Evolutionary conservation across 30 jellyfish, hydroid and myxozoan species (phyloP), one percentile per base, ranked within the genome.

Genomic region (Rhopilema esculentum): DNA sequence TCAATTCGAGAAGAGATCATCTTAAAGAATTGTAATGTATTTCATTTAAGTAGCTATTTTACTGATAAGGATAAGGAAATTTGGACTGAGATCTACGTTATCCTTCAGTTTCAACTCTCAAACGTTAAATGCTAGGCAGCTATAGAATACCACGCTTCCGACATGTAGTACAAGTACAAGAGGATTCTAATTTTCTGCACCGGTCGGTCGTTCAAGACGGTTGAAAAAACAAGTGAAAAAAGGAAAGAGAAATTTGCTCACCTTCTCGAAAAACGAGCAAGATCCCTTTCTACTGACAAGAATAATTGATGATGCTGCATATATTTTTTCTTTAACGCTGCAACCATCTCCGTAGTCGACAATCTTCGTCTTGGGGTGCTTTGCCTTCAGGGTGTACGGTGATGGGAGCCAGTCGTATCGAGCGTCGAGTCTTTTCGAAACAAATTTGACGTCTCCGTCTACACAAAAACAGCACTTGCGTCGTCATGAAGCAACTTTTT

Each of bases 321-420:
- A 65, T 1, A 77, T 65, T 1, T 77, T 86, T 26, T 65, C 68
- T 23, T 72, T 40, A 19, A 28, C 49, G 16, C 66, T 27, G 81
- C 98, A 94, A 0, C 97, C 98, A 74, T 89, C 94, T 16, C 98
- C 98, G 68, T 80, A 89, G 32, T 79, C 92, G 0, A 80, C 93
- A 15, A 94, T 29, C 31, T 62, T 75, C 23, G 95, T 57, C 33
- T 92, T 84, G 21, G 98, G 98, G 27, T 93, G 92, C 32, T 88
- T 89, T 21, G 91, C 81, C 82, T 94, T 94, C 69, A 89, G 68
- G 8, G 92, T 89, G 88, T 94, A 94, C 1, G 98, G 97, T 8
- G 98, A 94, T 48, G 98, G 97, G 52, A 94, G 91, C 98, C 98
- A 94, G 75, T 94, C 98, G 50, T 94, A 94, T 12, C 97, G 94